These are phyloP conservation scores for Entelurus aequoreus DNA, from an alignment of 2,113 vertebrate genomes.

Conservation along the genomic window DNA sequence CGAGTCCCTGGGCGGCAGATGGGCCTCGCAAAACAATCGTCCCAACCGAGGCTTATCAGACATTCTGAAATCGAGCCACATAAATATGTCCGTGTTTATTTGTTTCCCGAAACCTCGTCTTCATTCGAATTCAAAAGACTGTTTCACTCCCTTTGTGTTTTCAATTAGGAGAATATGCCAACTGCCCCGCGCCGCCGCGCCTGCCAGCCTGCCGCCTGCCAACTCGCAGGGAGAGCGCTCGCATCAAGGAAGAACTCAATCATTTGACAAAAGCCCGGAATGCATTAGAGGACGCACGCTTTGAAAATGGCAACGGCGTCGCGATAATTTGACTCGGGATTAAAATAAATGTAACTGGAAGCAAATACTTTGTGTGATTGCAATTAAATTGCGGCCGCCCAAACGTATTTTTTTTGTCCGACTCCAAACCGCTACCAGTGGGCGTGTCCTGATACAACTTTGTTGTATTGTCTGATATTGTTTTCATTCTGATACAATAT, in stretches of 20 bases:
- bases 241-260: neutral
- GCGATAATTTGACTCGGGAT: neutral
- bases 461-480: no score
- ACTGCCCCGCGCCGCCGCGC: neutral
- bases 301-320: neutral
- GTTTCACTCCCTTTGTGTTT: constrained; percentile 15
- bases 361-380: no score
- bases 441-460: no score
- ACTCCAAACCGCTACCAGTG: no score
- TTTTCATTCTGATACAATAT: no score
- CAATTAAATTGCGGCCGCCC: no score
- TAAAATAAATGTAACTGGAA: neutral
- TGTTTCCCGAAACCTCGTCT: constrained; percentile 16
- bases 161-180: constrained; percentile 7
- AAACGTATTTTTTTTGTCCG: no score
- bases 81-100: constrained; percentile 8
- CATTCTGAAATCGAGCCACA: neutral
- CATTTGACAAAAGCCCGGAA: neutral
- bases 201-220: neutral
- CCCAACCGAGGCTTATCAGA: constrained; percentile 16
- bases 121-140: constrained; percentile 13
- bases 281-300: neutral
- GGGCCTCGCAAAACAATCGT: constrained; percentile 50
- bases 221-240: neutral
- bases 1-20: constrained; percentile 51